These are phyloP conservation scores for Orthosia gothica DNA, from an alignment of 2,888 invertebrate species.

Conservation along the genomic window DNA sequence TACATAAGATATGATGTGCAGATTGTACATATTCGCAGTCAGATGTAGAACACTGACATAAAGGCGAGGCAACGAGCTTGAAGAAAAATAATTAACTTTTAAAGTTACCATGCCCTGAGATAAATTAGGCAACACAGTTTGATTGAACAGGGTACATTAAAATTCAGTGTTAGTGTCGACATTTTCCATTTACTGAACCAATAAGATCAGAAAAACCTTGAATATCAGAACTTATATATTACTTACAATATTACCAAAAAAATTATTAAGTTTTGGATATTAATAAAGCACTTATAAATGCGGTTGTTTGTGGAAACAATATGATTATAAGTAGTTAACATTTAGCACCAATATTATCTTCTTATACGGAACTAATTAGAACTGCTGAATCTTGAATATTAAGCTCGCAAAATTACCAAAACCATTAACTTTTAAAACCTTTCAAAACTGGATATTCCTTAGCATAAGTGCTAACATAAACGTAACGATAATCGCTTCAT, in stretches of 20 bases:
- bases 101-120: too few relatives aligned
- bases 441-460: slow-evolving; percentile 33
- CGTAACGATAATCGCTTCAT: slow-evolving; percentile 59
- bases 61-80: too few relatives aligned
- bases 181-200: background rate
- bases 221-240: slow-evolving; percentile 4
- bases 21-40: too few relatives aligned
- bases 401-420: slow-evolving; percentile 22
- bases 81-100: too few relatives aligned
- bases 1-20: too few relatives aligned
- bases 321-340: too few relatives aligned
- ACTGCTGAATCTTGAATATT: background rate
- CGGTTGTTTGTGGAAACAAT: too few relatives aligned
- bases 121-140: too few relatives aligned
- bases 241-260: slow-evolving; percentile 22
- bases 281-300: too few relatives aligned
- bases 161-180: background rate
- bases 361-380: slow-evolving; percentile 3
- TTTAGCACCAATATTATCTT: background rate
- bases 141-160: background rate
- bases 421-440: slow-evolving; percentile 36
- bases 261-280: slow-evolving; percentile 18
- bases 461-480: slow-evolving; percentile 39
- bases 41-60: too few relatives aligned
- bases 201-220: background rate